phyloP scores from a whole-genome alignment of 2,888 invertebrate genomes.

The Eilema depressum region DNA sequence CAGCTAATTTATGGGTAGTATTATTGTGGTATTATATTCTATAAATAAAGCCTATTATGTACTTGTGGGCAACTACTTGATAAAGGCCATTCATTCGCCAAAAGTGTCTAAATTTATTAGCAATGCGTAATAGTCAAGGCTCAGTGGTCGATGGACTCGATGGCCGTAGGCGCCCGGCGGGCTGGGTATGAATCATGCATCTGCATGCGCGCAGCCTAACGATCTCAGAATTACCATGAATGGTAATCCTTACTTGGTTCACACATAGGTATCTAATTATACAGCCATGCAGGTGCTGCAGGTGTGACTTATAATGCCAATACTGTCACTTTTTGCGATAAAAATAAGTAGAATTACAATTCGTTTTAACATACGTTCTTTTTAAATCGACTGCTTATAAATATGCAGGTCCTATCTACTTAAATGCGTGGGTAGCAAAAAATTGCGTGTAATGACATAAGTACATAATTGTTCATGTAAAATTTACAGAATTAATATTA shows the following conservation, averaged over 20 bases:
- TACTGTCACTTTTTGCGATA: constrained; percentile 16
- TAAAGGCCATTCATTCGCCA: constrained; percentile 46
- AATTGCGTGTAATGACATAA: no score
- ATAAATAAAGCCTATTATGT: constrained; percentile 47
- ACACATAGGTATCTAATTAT: constrained; percentile 31
- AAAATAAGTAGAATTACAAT: not conserved
- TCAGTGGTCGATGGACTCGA: constrained; percentile 29
- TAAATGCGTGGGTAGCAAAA: no score
- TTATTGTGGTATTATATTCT: constrained; percentile 30
- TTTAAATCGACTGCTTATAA: not conserved
- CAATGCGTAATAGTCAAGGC: constrained; percentile 46
- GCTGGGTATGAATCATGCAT: constrained; percentile 57
- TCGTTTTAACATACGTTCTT: not conserved
- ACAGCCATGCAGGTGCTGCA: constrained; percentile 29
- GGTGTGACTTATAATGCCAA: constrained; percentile 21
- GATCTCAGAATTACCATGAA: constrained; percentile 52
- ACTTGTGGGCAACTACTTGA: constrained; percentile 35
- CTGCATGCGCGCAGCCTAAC: constrained; percentile 38
- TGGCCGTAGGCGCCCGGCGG: constrained; percentile 55
- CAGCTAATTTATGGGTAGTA: constrained; percentile 29
- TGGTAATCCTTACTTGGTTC: constrained; percentile 49
- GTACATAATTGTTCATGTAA: no score
- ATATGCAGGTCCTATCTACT: no score
- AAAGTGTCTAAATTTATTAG: constrained; percentile 50
- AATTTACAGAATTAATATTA: no score